A percentile compares a stretch with the other conserved stretches of the same genome.
Conservation (phyloP, 2,113 vertebrate species). For the Limanda limanda region DNA sequence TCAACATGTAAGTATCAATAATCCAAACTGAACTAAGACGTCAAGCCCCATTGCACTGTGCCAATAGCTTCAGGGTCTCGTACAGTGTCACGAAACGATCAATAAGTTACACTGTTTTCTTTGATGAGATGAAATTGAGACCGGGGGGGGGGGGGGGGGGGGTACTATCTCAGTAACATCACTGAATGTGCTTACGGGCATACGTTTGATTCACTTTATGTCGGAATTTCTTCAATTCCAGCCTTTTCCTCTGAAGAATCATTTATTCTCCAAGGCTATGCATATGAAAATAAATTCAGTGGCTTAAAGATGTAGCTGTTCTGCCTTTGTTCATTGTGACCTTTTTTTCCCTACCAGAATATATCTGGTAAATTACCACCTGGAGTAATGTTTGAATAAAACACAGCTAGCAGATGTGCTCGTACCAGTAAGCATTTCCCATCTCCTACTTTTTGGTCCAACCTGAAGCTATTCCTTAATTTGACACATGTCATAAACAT, state of each 20-base stretch:
- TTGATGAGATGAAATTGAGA: conserved; percentile 45
- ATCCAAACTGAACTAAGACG: conserved; percentile 24
- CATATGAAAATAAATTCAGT: conserved; percentile 40
- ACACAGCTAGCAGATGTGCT: too few relatives aligned
- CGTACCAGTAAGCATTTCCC: too few relatives aligned
- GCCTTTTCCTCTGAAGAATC: conserved; percentile 12
- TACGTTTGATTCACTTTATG: conserved; percentile 8
- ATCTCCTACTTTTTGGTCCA: too few relatives aligned
- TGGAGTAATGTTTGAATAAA: neutral
- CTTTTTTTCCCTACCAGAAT: conserved; percentile 15
- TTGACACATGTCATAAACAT: too few relatives aligned
- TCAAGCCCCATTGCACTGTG: neutral
- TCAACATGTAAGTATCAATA: conserved; percentile 28
- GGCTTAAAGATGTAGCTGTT: conserved; percentile 28
- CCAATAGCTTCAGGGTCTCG: conserved; percentile 13
- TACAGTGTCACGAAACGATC: conserved; percentile 48
- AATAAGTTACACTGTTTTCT: conserved; percentile 35
- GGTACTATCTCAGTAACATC: neutral
- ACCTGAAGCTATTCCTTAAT: too few relatives aligned
- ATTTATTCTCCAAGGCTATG: conserved; percentile 26
- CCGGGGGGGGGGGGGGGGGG: too few relatives aligned
- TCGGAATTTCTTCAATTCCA: conserved; percentile 7
- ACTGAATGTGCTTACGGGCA: conserved; percentile 10
- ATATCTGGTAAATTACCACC: conserved; percentile 24
- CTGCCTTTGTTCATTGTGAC: conserved; percentile 25